A percentile compares a stretch with the other conserved stretches of the same genome.
phyloP scores from a whole-genome alignment of 2,113 vertebrate genomes.

The Hyla sarda region DNA sequence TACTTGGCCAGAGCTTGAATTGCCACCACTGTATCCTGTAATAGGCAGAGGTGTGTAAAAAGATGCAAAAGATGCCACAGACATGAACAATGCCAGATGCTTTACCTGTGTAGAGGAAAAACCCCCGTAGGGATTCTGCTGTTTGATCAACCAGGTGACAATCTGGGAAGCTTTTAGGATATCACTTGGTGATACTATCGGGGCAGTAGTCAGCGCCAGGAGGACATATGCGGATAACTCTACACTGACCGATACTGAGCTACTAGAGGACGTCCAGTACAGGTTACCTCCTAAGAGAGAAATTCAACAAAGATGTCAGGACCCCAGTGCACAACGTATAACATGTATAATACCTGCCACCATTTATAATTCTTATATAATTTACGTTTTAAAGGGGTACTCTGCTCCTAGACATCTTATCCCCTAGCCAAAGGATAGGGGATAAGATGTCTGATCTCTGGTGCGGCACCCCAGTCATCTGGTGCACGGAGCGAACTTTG shows the following conservation, averaged over 20 bases:
- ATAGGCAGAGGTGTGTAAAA: too few relatives aligned
- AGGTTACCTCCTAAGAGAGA: constrained; percentile 64
- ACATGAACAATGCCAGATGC: background rate
- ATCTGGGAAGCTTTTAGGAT: constrained; percentile 71
- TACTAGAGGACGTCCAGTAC: constrained; percentile 65
- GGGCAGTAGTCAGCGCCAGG: constrained; percentile 72
- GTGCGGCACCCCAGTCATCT: too few relatives aligned
- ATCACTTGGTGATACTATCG: constrained; percentile 65
- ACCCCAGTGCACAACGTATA: too few relatives aligned
- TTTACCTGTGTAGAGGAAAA: constrained; percentile 90
- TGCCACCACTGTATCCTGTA: constrained; percentile 87
- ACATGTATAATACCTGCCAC: too few relatives aligned
- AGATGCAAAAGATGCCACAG: background rate
- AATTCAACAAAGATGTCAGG: background rate
- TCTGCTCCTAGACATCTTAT: too few relatives aligned
- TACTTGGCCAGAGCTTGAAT: constrained; percentile 86
- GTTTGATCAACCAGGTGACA: constrained; percentile 79
- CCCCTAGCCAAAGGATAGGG: too few relatives aligned
- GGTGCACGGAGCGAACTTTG: too few relatives aligned
- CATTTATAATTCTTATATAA: too few relatives aligned
- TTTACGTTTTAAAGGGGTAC: too few relatives aligned
- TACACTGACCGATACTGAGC: constrained; percentile 68
- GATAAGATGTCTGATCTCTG: too few relatives aligned
- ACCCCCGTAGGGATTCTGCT: constrained; percentile 84
- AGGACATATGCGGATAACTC: constrained; percentile 79